Evolutionary conservation across 2,888 invertebrate species (phyloP).

Genomic region (Megamerina dolium): DNA sequence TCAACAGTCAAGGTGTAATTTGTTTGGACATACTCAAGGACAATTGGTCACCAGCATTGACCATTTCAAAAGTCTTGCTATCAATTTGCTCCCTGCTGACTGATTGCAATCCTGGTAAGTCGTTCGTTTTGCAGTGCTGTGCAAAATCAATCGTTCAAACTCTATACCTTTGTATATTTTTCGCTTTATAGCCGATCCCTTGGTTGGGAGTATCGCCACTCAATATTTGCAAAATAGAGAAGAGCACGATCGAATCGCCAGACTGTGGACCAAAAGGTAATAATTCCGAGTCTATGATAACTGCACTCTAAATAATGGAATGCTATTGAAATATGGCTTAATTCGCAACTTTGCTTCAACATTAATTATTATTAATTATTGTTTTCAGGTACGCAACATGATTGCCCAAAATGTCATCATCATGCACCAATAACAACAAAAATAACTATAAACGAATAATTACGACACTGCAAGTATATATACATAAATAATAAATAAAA

Average conservation of each 20-base stretch:
- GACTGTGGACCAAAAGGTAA: constrained; percentile 97
- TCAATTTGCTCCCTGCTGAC: constrained; percentile 97
- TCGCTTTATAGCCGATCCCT: constrained; percentile 75
- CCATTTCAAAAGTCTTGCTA: constrained; percentile 94
- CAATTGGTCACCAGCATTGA: constrained; percentile 98
- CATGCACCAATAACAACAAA: constrained; percentile 21
- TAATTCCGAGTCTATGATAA: too few relatives aligned
- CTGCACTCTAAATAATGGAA: too few relatives aligned
- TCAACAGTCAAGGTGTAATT: constrained; percentile 97
- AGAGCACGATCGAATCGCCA: constrained; percentile 96
- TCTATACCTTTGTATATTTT: constrained; percentile 20
- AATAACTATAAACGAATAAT: constrained; percentile 31
- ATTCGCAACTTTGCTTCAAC: too few relatives aligned
- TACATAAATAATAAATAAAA: constrained; percentile 32
- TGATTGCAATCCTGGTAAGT: constrained; percentile 94
- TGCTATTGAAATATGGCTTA: too few relatives aligned
- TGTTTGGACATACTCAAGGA: constrained; percentile 97
- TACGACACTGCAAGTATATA: constrained; percentile 27
- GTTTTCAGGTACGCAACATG: constrained; percentile 46
- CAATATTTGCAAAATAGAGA: constrained; percentile 96
- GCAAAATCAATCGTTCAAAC: background rate
- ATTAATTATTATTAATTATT: too few relatives aligned
- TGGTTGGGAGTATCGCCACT: constrained; percentile 96
- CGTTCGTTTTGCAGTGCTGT: background rate
- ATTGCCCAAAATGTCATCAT: constrained; percentile 34